A percentile compares a stretch with the other conserved stretches of the same genome.
These are phyloP conservation scores for Ephestia elutella DNA, from an alignment of 1,140 invertebrate species.

Conservation along the genomic window DNA sequence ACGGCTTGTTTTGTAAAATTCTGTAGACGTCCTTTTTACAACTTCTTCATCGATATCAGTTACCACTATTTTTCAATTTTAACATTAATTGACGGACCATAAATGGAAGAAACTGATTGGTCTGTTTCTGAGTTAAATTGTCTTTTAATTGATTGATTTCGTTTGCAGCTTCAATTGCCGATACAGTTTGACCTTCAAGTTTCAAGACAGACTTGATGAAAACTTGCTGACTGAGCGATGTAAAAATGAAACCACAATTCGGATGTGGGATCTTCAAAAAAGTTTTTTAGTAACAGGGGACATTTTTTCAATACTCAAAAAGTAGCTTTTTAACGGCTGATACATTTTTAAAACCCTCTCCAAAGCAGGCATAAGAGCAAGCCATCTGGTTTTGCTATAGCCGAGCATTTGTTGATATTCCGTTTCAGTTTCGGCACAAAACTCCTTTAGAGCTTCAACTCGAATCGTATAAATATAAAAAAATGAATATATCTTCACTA, in stretches of 20 bases:
- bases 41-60: constrained; percentile 28
- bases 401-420: constrained; percentile 31
- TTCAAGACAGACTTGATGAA: constrained; percentile 13
- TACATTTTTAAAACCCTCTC: constrained; percentile 31
- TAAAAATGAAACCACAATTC: constrained; percentile 29
- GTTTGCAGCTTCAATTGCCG: constrained; percentile 13
- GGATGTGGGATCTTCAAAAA: constrained; percentile 20
- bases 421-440: constrained; percentile 23
- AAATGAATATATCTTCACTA: constrained; percentile 34
- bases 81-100: constrained; percentile 28
- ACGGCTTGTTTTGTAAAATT: constrained; percentile 42
- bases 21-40: constrained; percentile 33
- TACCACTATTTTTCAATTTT: constrained; percentile 31
- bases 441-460: constrained; percentile 25
- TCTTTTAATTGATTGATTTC: too few relatives aligned
- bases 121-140: constrained; percentile 23
- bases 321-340: constrained; percentile 29
- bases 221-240: constrained; percentile 26
- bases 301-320: constrained; percentile 36
- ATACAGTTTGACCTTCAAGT: constrained; percentile 8
- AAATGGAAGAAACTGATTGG: constrained; percentile 31
- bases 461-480: constrained; percentile 14
- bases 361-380: background rate
- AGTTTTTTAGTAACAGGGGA: constrained; percentile 14
- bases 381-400: constrained; percentile 24